Evolutionary conservation across 2,797 vertebrate genomes (phyloP), one percentile per base, ranked within the genome.

Genomic region (Linurgus olivaceus): DNA sequence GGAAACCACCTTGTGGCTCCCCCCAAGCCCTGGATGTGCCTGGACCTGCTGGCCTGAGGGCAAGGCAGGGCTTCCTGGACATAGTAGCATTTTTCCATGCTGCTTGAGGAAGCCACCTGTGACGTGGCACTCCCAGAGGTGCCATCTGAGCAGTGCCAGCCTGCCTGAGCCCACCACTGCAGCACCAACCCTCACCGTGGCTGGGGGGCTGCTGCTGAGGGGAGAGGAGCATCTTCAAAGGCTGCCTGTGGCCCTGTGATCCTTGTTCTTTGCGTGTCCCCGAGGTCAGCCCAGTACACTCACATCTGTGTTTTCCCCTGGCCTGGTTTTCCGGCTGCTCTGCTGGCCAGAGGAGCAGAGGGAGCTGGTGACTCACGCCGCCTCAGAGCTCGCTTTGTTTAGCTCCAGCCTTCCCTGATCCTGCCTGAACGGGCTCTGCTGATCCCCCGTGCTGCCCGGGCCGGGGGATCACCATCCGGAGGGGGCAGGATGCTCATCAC

Each of bases 371-470:
- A 96, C 93, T 96, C 94, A 94, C 66, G 48, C 8, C 18, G 42
- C 47, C 94, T 97, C 85, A 62, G 89, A 93, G 92, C 95, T 88
- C 6, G 37, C 93, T 96, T 93, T 97, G 93, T 94, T 95, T 6
- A 21, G 42, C 81, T 79, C 37, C 6, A 89, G 84, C 54, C 5
- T 62, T 54, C 73, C 62, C 76, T 45, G 45, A 48, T 86, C 75
- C 87, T 50, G 33, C 11, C 57, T 35, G 13, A 62, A 85, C 33
- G 67, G 37, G 62, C 75, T 55, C 8, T 8, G 24, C 95, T 42
- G 50, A 88, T 88, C 40, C 52, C 7, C 1, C 16, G 3, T 17
- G 71, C 88, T 71, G 68, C 84, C 63, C 37, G 47, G 28, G 57
- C 66, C 1, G 5, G 33, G 73, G n/a, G 31, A 75, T 81, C 66